These are phyloP conservation scores for Netelia virgata DNA, from an alignment of 2,888 invertebrate species.

Conservation along the genomic window DNA sequence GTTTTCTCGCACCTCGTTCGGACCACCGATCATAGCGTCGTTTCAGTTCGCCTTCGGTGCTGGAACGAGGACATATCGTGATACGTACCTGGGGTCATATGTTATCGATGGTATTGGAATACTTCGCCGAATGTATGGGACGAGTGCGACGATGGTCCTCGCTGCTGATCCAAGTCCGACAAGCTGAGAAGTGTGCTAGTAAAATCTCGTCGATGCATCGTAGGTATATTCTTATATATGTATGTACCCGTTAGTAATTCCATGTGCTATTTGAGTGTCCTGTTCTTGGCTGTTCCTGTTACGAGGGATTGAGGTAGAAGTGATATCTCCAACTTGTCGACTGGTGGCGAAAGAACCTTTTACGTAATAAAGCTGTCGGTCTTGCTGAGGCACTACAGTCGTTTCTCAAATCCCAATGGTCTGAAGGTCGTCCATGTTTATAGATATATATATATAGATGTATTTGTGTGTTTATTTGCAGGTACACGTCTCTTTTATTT, in stretches of 20 bases:
- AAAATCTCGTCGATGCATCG: slow-evolving; percentile 29
- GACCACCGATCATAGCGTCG: slow-evolving; percentile 25
- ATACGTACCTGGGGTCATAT: neutral
- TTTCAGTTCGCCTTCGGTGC: slow-evolving; percentile 31
- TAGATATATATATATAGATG: no score
- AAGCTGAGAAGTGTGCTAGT: slow-evolving; percentile 1
- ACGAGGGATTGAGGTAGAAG: slow-evolving; percentile 3
- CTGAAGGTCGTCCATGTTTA: neutral
- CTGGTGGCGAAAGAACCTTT: slow-evolving; percentile 22
- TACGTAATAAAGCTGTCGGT: slow-evolving; percentile 30
- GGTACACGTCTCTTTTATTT: slow-evolving; percentile 25
- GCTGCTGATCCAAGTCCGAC: neutral
- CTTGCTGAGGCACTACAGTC: neutral
- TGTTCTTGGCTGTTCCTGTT: neutral
- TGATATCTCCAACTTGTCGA: neutral
- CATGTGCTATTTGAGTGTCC: slow-evolving; percentile 12
- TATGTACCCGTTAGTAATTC: slow-evolving; percentile 6
- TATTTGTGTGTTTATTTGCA: neutral
- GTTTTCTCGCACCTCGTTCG: slow-evolving; percentile 32
- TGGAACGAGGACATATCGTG: neutral
- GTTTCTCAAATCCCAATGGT: neutral
- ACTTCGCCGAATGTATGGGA: neutral
- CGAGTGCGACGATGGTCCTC: slow-evolving; percentile 1
- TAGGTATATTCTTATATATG: neutral
- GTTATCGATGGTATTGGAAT: neutral